Conservation (phyloP, 2,888 invertebrate species). For the Venustoraphidia nigricollis region DNA sequence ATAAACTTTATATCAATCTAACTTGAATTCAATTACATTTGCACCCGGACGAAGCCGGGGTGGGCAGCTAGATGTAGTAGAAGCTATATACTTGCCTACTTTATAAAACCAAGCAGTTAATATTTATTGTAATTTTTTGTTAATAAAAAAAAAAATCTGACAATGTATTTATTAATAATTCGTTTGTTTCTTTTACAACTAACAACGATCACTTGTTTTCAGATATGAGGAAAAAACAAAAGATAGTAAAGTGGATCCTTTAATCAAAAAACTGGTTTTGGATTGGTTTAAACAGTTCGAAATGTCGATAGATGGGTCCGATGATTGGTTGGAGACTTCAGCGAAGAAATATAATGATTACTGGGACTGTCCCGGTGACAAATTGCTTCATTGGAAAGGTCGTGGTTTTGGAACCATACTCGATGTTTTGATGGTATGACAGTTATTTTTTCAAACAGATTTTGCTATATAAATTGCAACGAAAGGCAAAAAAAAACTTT, state of each 20-base stretch:
- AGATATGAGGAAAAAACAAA: conserved; percentile 7
- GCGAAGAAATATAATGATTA: conserved; percentile 44
- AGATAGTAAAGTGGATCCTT: conserved; percentile 5
- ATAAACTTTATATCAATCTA: too few species aligned
- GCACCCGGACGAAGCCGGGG: too few species aligned
- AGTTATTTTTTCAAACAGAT: neutral
- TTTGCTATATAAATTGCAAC: too few species aligned
- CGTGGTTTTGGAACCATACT: conserved; percentile 53
- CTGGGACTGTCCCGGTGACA: conserved; percentile 53
- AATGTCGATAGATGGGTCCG: conserved; percentile 36
- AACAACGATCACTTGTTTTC: neutral
- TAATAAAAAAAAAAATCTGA: too few species aligned
- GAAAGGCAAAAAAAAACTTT: too few species aligned
- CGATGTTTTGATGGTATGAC: conserved; percentile 45
- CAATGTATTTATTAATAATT: too few species aligned
- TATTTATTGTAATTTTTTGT: too few species aligned
- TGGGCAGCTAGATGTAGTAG: too few species aligned
- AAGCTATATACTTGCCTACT: too few species aligned
- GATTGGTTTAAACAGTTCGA: conserved; percentile 23
- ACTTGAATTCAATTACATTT: too few species aligned
- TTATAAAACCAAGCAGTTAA: too few species aligned
- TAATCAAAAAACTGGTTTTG: conserved; percentile 16
- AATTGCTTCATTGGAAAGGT: conserved; percentile 55
- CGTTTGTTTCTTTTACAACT: too few species aligned
- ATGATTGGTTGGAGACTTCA: conserved; percentile 51